These are phyloP conservation scores for Meloe dianella DNA, from an alignment of 2,888 invertebrate genomes.

Conservation along the genomic window DNA sequence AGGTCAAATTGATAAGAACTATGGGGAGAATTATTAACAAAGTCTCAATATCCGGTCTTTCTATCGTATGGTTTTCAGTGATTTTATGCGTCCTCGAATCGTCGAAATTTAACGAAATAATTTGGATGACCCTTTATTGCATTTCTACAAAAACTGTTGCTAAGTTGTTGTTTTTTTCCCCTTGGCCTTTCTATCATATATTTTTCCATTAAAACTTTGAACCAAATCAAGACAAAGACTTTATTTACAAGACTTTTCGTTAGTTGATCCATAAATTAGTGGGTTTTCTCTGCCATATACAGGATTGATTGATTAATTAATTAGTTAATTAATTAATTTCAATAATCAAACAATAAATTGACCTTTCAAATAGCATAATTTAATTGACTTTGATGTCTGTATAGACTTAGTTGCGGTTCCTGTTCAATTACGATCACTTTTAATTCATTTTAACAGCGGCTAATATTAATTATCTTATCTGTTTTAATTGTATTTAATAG, in stretches of 20 bases:
- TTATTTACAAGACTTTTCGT: not conserved
- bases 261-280: not conserved
- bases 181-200: conserved; percentile 1
- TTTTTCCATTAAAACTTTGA: conserved; percentile 6
- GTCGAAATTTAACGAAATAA: not conserved
- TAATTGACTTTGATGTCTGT: not conserved
- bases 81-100: too few species aligned
- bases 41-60: not conserved
- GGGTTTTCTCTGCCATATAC: too few species aligned
- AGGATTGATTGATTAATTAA: too few species aligned
- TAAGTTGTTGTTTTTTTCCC: not conserved
- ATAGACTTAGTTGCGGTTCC: not conserved
- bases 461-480: conserved; percentile 6
- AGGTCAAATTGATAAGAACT: not conserved
- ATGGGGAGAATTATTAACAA: too few species aligned
- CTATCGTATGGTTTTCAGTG: too few species aligned
- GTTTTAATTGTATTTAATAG: not conserved
- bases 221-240: not conserved
- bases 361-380: not conserved
- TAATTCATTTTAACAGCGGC: not conserved
- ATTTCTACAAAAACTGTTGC: not conserved
- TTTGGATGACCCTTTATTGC: not conserved
- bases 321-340: not conserved
- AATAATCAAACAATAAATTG: not conserved
- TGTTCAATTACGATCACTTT: not conserved